Percentiles rank a stretch among this genome's conserved stretches.
Evolutionary conservation across 1,140 invertebrate species (phyloP).

Genomic region (Leptopilina clavipes): DNA sequence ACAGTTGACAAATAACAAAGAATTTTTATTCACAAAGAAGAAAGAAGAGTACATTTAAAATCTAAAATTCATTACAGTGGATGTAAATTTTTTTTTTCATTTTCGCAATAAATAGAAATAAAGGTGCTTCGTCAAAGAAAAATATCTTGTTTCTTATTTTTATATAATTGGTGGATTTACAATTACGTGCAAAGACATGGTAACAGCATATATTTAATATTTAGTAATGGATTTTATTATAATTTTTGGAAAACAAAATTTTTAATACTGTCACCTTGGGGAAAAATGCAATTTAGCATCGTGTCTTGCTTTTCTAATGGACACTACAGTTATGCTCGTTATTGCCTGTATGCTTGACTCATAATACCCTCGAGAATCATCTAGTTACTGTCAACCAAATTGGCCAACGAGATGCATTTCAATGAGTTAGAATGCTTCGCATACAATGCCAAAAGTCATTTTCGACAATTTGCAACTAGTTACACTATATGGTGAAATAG

Average conservation of each 20-base stretch:
- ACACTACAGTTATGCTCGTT: conserved; percentile 26
- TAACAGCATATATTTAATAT: too few species aligned
- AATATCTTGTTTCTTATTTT: too few species aligned
- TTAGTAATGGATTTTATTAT: too few species aligned
- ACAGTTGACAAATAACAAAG: too few species aligned
- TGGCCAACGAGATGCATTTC: conserved; percentile 30
- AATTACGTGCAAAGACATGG: too few species aligned
- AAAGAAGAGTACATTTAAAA: too few species aligned
- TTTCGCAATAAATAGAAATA: too few species aligned
- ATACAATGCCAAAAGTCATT: conserved; percentile 12
- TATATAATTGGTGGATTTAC: too few species aligned
- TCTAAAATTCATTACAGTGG: too few species aligned
- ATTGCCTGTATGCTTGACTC: conserved; percentile 15
- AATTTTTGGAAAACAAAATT: neutral
- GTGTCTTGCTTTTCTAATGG: conserved; percentile 14
- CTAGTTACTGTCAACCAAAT: conserved; percentile 31
- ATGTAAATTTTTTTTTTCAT: too few species aligned
- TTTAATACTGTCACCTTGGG: neutral
- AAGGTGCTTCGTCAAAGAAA: too few species aligned
- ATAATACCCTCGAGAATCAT: conserved; percentile 27
- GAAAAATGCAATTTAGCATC: neutral
- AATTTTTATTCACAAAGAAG: too few species aligned
- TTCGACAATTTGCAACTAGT: neutral
- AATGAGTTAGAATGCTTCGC: conserved; percentile 21
- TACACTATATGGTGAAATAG: neutral